Conservation (phyloP, 2,113 vertebrate species). For the Nannobrachium achirus region DNA sequence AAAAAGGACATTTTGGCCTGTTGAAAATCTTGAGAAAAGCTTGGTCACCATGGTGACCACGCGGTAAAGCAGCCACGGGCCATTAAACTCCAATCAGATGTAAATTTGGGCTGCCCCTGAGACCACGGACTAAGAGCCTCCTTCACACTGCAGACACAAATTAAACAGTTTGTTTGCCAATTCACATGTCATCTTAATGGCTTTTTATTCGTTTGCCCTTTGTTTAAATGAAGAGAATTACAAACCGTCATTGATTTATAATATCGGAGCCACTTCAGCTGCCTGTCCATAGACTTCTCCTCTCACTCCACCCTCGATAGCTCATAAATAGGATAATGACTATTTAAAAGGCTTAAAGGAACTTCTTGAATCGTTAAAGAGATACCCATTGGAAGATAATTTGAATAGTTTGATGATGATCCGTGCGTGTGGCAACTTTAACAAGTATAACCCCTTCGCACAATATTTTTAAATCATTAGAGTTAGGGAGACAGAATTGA, state of each 20-base stretch:
- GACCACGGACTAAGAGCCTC: conserved; percentile 69
- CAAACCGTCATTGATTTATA: conserved; percentile 89
- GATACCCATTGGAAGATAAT: neutral
- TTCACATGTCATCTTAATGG: conserved; percentile 92
- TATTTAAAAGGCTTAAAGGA: conserved; percentile 18
- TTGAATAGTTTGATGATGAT: neutral
- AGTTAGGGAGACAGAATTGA: no score
- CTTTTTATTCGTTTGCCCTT: conserved; percentile 84
- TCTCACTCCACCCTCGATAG: conserved; percentile 44
- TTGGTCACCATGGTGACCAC: conserved; percentile 83
- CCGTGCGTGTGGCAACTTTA: neutral
- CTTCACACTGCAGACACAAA: conserved; percentile 81
- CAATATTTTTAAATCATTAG: neutral
- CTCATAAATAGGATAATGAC: conserved; percentile 24
- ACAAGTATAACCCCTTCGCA: neutral
- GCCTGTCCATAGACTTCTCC: conserved; percentile 43
- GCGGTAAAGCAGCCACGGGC: conserved; percentile 80
- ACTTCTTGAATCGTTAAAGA: neutral
- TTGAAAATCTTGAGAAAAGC: conserved; percentile 92
- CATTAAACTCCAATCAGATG: conserved; percentile 95
- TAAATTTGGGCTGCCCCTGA: conserved; percentile 82
- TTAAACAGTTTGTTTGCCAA: conserved; percentile 93
- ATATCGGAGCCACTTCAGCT: conserved; percentile 81
- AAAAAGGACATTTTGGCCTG: conserved; percentile 87
- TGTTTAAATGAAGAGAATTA: conserved; percentile 87